Evolutionary conservation across 2,113 vertebrate genomes (phyloP).

Genomic region (Cyphomyrus discorhynchus): DNA sequence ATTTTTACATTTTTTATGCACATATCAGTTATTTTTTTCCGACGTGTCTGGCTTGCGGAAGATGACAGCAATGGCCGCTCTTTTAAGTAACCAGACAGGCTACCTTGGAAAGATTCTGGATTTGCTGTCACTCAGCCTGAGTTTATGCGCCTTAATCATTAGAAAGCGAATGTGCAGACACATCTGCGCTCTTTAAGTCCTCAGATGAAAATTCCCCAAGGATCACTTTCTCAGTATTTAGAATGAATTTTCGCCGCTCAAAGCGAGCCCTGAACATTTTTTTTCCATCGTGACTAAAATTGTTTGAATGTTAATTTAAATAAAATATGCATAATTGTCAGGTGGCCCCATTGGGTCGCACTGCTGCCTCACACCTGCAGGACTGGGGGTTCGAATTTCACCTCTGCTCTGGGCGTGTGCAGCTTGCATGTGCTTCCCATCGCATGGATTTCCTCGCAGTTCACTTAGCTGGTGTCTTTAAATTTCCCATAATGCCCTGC

Average conservation of each 20-base stretch:
- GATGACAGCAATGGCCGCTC: background rate
- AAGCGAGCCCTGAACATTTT: background rate
- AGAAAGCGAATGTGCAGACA: background rate
- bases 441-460: background rate
- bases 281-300: background rate
- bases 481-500: background rate
- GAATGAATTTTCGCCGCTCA: background rate
- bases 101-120: background rate
- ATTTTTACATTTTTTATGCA: background rate
- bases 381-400: background rate
- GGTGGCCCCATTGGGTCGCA: background rate
- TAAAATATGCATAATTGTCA: background rate
- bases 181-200: background rate
- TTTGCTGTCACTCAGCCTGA: background rate
- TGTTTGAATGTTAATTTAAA: background rate
- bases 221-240: background rate
- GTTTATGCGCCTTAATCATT: background rate
- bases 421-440: background rate
- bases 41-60: background rate
- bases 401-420: background rate
- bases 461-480: background rate
- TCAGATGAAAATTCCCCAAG: background rate
- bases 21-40: background rate
- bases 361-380: background rate
- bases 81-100: background rate